Base-by-base conservation (phyloP, 2,888 invertebrate species). In the Acleris holmiana region DNA sequence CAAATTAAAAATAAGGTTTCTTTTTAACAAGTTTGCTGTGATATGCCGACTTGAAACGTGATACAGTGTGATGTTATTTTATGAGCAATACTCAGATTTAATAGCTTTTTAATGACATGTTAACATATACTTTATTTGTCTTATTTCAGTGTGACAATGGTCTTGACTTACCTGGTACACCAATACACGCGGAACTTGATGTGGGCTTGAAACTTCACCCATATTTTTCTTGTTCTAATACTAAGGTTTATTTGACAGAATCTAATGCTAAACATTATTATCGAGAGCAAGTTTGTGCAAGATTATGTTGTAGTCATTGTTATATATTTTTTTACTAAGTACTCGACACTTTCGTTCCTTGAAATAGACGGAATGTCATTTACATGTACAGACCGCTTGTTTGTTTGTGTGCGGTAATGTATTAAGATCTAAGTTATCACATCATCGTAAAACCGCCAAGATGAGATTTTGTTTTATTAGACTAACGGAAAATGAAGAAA, bases 131-230 rank as follows among this genome's bases (percentile, higher is more conserved):
- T 44, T 61, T 53, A 61, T 59, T 41, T 83, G 85, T 87, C 76
- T 79, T 73, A 76, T 91, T 91, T 87, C 91, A 91, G 91, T 79
- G 78, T 86, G 73, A 84, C 88, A 81, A 74, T 91, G 85, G 77
- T 87, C 73, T 79, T 91, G 78, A 86, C 86, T 81, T 91, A 84
- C 91, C 84, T 91, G 88, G 80, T 85, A 74, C 89, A 88, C 66
- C 88, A 80, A 73, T 91, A 86, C 84, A 71, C 86, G 82, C 82
- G 78, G 78, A 83, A 72, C 82, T 79, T 85, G 73, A 80, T 86
- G 76, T 73, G 76, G 68, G 61, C 65, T 59, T 49, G 65, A 68
- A 53, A 61, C 60, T 5, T 67, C 49, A 60, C 51, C 54, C 15
- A 61, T 61, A 58, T 56, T 21, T 44, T 51, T 19, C 19, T 56